phyloP scores from a whole-genome alignment of 2,113 vertebrate genomes.

The Mola mola region DNA sequence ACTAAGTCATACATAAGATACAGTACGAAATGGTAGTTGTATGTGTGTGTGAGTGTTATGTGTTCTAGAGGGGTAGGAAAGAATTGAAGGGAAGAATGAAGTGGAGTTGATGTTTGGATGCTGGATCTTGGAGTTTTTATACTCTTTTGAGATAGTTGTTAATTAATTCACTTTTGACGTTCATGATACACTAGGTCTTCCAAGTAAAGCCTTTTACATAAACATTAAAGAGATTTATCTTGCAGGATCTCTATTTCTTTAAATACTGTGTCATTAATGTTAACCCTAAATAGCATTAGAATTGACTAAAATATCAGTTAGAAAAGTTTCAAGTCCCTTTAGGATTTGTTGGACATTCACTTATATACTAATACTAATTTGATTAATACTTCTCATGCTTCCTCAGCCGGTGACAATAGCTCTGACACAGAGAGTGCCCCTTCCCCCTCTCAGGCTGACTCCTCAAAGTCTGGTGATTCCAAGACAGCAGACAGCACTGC shows the following conservation, averaged over 20 bases:
- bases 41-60: too few relatives aligned
- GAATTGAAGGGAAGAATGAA: too few relatives aligned
- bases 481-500: conserved; percentile 76
- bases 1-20: too few relatives aligned
- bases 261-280: too few relatives aligned
- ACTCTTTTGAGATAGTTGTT: neutral
- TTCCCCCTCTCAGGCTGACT: conserved; percentile 91
- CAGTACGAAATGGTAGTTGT: too few relatives aligned
- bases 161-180: neutral
- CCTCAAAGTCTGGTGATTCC: conserved; percentile 85
- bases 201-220: neutral
- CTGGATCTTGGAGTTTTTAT: neutral
- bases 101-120: neutral
- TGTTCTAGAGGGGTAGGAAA: too few relatives aligned
- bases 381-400: neutral
- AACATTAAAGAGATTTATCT: neutral
- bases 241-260: too few relatives aligned
- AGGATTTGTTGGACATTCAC: too few relatives aligned
- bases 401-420: conserved; percentile 93
- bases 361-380: too few relatives aligned
- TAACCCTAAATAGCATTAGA: too few relatives aligned
- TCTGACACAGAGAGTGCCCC: conserved; percentile 99
- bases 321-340: too few relatives aligned
- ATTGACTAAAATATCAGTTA: too few relatives aligned
- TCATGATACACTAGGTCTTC: neutral